A percentile compares a stretch with the other conserved stretches of the same genome.
Evolutionary conservation across 2,797 vertebrate species (phyloP).

Genomic region (Oreochromis mossambicus): DNA sequence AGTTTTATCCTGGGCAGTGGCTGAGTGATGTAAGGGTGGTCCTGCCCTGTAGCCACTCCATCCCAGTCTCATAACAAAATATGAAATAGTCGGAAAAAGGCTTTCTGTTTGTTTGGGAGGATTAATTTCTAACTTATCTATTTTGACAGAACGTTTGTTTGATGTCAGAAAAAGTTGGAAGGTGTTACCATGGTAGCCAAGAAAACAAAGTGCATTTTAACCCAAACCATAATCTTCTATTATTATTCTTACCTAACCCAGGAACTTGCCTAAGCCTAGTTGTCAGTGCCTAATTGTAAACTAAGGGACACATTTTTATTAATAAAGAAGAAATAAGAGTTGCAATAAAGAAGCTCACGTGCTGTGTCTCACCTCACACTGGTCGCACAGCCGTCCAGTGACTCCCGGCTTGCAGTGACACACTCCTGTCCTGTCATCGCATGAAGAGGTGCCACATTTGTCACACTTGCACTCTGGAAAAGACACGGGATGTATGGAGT

Average conservation of each 20-base stretch:
- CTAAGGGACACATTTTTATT: background rate
- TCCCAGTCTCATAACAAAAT: background rate
- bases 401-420: constrained; percentile 84
- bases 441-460: constrained; percentile 79
- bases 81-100: background rate
- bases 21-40: background rate
- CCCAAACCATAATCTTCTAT: background rate
- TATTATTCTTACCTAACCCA: background rate
- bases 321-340: background rate
- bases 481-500: constrained; percentile 18
- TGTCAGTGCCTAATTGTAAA: background rate
- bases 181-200: background rate
- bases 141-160: background rate
- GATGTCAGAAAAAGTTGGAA: background rate
- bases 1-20: background rate
- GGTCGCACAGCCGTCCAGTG: constrained; percentile 76
- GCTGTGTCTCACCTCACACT: constrained; percentile 74
- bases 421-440: constrained; percentile 79
- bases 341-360: background rate
- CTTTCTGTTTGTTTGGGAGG: background rate
- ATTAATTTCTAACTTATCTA: background rate
- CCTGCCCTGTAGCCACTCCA: background rate
- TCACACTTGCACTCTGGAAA: constrained; percentile 75
- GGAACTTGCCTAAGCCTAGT: background rate
- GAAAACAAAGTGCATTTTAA: background rate